Base-by-base conservation (phyloP, 1,140 invertebrate species). In the Adelges cooleyi region DNA sequence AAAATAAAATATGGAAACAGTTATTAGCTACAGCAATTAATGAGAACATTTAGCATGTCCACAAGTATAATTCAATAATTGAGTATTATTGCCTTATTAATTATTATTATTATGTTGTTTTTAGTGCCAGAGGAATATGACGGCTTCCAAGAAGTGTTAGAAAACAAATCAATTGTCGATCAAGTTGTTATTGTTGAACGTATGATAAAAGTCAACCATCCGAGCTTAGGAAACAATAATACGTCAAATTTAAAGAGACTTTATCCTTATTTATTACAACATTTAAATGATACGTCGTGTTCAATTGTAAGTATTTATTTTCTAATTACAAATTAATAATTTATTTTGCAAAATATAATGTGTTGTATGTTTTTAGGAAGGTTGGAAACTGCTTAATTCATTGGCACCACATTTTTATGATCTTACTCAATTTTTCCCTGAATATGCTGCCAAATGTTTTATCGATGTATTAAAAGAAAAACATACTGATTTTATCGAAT, bases 121-220 rank as follows among this genome's bases (percentile, higher is more conserved):
- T 72, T 76, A 73, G 81, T 83, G 68, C 86, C 87, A 20, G 77
- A 80, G 33, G 79, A 69, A 36, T 86, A 85, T 71, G 81, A 87
- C 67, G 80, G 80, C 68, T 80, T 91, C 40, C 73, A 83, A 72
- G 74, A 82, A 69, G 70, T 89, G 46, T 73, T 94, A 36, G 71
- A 78, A 49, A 76, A 80, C 22, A 80, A 84, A 66, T 77, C 77
- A 36, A 74, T 80, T 9, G 74, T 80, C 6, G 80, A 87, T 68
- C 85, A 89, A 68, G 75, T 80, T 2, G 77, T 82, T 8, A 84
- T 92, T 10, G 70, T 95, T 52, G 84, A 90, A 69, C 81, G 90
- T 70, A 83, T 95, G 69, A 85, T 93, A 46, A 91, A 91, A 77
- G 88, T 84, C 69, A 88, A 90, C 76, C 85, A 93, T 74, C 85